Conservation (phyloP, 2,113 vertebrate genomes). For the Boulengeromyrus knoepffleri region DNA sequence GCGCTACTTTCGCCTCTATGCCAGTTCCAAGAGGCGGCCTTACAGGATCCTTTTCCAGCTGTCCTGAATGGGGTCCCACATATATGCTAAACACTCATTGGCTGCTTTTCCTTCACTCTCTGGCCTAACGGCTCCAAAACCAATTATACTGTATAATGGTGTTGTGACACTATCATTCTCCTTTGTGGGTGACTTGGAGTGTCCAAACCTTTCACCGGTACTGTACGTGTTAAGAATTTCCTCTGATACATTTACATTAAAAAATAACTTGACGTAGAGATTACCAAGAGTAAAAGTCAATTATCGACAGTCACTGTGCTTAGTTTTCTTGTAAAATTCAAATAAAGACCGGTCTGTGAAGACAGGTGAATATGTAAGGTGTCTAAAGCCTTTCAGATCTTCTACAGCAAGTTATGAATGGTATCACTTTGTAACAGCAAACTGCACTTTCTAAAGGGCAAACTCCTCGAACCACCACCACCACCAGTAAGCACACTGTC, state of each 20-base stretch:
- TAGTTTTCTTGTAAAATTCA: not conserved
- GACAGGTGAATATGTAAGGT: not conserved
- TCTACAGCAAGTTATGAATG: not conserved
- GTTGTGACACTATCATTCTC: not conserved
- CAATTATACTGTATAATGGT: not conserved
- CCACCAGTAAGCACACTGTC: not conserved
- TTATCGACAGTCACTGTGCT: not conserved
- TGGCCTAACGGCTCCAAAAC: not conserved
- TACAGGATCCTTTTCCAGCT: not conserved
- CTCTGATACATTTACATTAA: not conserved
- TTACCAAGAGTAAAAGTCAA: not conserved
- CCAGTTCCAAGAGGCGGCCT: not conserved
- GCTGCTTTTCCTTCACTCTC: not conserved
- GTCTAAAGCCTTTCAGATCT: not conserved
- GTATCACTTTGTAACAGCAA: not conserved
- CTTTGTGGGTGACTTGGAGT: not conserved
- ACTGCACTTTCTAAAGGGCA: constrained; percentile 17
- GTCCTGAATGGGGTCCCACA: not conserved
- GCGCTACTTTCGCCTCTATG: not conserved
- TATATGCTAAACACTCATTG: not conserved
- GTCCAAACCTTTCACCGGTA: not conserved
- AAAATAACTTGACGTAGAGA: not conserved
- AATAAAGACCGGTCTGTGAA: not conserved
- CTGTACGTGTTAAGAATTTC: not conserved
- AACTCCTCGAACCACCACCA: not conserved